phyloP scores from a whole-genome alignment of 1,140 invertebrate species.

The Dendrolimus punctatus region DNA sequence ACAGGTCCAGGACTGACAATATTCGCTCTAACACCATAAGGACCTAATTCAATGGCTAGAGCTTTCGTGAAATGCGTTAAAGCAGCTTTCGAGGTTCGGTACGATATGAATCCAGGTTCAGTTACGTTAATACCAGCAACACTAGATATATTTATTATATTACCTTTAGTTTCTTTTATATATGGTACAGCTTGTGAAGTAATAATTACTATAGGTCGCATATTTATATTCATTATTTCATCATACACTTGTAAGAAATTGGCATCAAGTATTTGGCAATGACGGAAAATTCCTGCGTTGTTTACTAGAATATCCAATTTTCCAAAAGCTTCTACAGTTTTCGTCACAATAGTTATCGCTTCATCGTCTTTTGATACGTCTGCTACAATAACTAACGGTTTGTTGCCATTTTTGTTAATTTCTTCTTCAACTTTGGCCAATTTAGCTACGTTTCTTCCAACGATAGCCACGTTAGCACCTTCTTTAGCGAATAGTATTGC shows the following conservation, averaged over 20 bases:
- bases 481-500: constrained; percentile 80
- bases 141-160: constrained; percentile 84
- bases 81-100: constrained; percentile 58
- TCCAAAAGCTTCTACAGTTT: constrained; percentile 72
- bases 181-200: constrained; percentile 12
- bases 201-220: constrained; percentile 12
- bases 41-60: constrained; percentile 75
- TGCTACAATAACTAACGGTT: constrained; percentile 68
- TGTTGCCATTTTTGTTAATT: constrained; percentile 59
- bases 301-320: constrained; percentile 79
- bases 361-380: constrained; percentile 78
- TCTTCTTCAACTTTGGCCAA: constrained; percentile 68
- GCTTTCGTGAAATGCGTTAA: constrained; percentile 83
- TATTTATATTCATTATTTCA: constrained; percentile 77
- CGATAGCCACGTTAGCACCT: constrained; percentile 78
- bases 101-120: constrained; percentile 8
- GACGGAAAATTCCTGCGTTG: constrained; percentile 80
- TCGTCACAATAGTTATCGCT: constrained; percentile 71
- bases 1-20: constrained; percentile 76
- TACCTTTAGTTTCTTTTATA: constrained; percentile 69
- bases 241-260: constrained; percentile 81
- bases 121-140: neutral
- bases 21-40: constrained; percentile 30
- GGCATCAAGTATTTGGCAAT: constrained; percentile 76
- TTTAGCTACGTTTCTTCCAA: constrained; percentile 79